Percentiles rank a stretch among this genome's conserved stretches.
phyloP scores from a whole-genome alignment of 2,888 invertebrate species.

The Molanna angustata region DNA sequence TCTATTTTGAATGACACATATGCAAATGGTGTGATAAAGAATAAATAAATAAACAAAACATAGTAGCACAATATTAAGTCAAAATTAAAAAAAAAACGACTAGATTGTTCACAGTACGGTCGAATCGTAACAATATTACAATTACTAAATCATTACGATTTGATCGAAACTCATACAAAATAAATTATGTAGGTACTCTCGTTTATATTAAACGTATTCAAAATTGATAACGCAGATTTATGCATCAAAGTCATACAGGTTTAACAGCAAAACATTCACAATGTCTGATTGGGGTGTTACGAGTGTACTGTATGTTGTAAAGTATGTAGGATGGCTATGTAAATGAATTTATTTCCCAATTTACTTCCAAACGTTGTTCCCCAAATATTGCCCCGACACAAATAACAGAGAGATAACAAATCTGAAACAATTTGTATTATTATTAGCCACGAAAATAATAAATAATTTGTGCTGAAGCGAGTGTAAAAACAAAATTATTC shows the following conservation, averaged over 20 bases:
- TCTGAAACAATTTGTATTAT: constrained; percentile 8
- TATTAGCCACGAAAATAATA: constrained; percentile 12
- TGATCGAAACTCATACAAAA: too few relatives aligned
- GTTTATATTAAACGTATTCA: too few relatives aligned
- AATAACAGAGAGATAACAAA: constrained; percentile 7
- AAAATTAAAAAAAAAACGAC: too few relatives aligned
- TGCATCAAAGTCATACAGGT: constrained; percentile 10
- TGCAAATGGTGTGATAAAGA: too few relatives aligned
- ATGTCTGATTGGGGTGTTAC: not conserved
- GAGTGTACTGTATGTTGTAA: not conserved
- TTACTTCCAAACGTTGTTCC: constrained; percentile 8
- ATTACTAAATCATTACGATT: too few relatives aligned
- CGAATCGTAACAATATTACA: too few relatives aligned
- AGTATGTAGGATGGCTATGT: constrained; percentile 4
- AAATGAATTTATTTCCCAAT: constrained; percentile 22
- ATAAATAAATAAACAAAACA: too few relatives aligned
- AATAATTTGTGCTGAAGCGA: constrained; percentile 2
- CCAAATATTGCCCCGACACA: constrained; percentile 3
- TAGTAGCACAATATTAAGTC: too few relatives aligned
- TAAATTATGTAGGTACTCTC: too few relatives aligned
- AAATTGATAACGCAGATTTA: constrained; percentile 11
- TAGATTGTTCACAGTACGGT: too few relatives aligned
- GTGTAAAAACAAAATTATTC: constrained; percentile 15
- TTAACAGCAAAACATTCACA: constrained; percentile 17
- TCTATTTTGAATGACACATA: too few relatives aligned